Percentiles rank a stretch among this genome's conserved stretches.
phyloP scores from a whole-genome alignment of 1,140 invertebrate species.

The Lutraria rhynchaena region DNA sequence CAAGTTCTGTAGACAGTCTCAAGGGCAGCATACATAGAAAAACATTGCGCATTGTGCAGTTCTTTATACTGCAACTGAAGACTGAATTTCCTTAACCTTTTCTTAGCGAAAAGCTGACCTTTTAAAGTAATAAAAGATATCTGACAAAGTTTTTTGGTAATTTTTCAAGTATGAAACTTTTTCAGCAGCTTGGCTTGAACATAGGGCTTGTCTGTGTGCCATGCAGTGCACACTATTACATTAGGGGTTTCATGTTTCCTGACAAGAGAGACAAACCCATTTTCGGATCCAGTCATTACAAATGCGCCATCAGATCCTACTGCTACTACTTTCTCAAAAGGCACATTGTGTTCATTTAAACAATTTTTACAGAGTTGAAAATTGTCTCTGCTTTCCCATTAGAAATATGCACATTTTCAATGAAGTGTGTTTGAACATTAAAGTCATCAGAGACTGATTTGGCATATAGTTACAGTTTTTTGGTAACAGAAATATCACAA shows the following conservation, averaged over 20 bases:
- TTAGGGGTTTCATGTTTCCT: neutral
- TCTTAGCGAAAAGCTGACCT: neutral
- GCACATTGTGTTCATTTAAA: neutral
- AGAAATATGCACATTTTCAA: neutral
- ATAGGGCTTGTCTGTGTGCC: neutral
- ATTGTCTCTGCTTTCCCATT: neutral
- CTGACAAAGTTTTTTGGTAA: conserved; percentile 1
- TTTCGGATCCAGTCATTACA: neutral
- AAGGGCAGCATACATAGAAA: conserved; percentile 18
- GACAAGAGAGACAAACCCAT: neutral
- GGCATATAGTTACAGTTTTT: no score
- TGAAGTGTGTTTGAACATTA: conserved; percentile 16
- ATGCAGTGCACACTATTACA: conserved; percentile 11
- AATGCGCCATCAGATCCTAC: neutral
- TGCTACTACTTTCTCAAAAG: neutral
- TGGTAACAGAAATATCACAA: conserved; percentile 21
- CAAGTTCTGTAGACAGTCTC: conserved; percentile 19
- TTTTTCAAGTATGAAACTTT: neutral
- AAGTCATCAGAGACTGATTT: neutral
- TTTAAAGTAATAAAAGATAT: conserved; percentile 23
- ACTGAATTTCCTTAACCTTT: no score
- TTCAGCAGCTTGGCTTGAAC: conserved; percentile 11
- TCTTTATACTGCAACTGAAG: no score
- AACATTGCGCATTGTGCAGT: no score
- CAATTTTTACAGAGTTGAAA: neutral